These are phyloP conservation scores for Arctopsyche grandis DNA, from an alignment of 1,140 invertebrate genomes.

Conservation along the genomic window DNA sequence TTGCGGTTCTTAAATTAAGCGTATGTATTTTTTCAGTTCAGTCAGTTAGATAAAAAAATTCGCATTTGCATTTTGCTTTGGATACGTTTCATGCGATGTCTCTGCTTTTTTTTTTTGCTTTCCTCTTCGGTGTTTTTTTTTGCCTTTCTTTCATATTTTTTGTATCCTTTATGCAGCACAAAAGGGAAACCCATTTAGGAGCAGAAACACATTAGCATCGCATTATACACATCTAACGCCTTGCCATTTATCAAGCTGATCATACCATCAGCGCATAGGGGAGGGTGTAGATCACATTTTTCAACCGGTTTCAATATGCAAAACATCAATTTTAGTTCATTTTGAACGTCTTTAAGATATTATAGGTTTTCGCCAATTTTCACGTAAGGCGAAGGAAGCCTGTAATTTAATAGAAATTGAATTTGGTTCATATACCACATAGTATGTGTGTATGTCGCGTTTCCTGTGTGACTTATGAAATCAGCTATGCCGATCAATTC, in stretches of 20 bases:
- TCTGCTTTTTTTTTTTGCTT: too few species aligned
- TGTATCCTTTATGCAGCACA: constrained; percentile 23
- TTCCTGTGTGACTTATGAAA: too few species aligned
- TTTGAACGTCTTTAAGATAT: too few species aligned
- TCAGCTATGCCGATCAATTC: too few species aligned
- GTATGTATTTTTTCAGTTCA: neutral
- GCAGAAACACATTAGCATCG: constrained; percentile 32
- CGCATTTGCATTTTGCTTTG: neutral
- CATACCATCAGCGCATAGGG: neutral
- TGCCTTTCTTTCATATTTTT: constrained; percentile 1
- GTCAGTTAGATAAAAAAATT: neutral
- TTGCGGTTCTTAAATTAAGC: neutral
- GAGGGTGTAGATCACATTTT: neutral
- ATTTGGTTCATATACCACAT: too few species aligned
- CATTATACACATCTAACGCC: constrained; percentile 24
- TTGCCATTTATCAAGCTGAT: constrained; percentile 18
- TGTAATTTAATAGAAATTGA: too few species aligned
- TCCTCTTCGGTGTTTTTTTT: neutral
- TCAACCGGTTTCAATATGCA: constrained; percentile 8
- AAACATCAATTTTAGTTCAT: neutral
- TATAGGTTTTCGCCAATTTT: too few species aligned
- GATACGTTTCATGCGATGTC: neutral
- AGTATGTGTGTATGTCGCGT: too few species aligned
- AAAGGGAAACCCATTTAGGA: constrained; percentile 23
- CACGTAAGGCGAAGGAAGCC: too few species aligned